Evolutionary conservation across 2,113 vertebrate species (phyloP), one percentile per base, ranked within the genome.

Genomic region (Uropsilus gracilis): DNA sequence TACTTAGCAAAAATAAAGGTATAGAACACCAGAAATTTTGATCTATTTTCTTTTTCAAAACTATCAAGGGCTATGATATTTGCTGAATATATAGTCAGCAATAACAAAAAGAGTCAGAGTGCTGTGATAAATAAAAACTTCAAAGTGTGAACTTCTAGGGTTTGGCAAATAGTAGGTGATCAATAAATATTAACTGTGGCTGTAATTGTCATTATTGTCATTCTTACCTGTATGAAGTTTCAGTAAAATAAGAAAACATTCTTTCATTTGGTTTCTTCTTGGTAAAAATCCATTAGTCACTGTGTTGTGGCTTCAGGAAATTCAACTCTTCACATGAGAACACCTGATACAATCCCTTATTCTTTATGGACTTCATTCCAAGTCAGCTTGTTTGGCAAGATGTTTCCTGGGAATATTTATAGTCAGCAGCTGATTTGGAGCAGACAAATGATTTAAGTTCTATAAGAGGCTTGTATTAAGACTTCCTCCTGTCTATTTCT

Each of bases 401-500:
- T 26, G 42, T 80, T 90, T 66, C 34, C 86, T 75, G 42, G 39
- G 53, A 71, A 83, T 94, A 97, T 93, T 94, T 88, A 93, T 82
- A 77, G 59, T 71, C 78, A 94, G 72, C 20, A 71, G 55, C 53
- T 81, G 57, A 94, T 89, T 81, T 86, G 46, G 59, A 85, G 20
- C 24, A 71, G 76, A 75, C n/a, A 89, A 50, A 90, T 73, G 32
- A 95, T 78, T 94, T 89, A 78, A 83, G 22, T 57, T 69, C 59
- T 53, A 34, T 68, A 86, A 94, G 34, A 39, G 80, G 24, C n/a
- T 61, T 64, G 14, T 48, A 64, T 92, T 64, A 81, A 64, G 83
- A 80, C 2, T 39, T 68, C 42, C 61, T 59, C 39, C 14, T 75
- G 8, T 48, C 14, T 14, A 9, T 30, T 44, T 73, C 76, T 34